Evolutionary conservation across 2,888 invertebrate genomes (phyloP).

Genomic region (Euspilapteryx auroguttella): DNA sequence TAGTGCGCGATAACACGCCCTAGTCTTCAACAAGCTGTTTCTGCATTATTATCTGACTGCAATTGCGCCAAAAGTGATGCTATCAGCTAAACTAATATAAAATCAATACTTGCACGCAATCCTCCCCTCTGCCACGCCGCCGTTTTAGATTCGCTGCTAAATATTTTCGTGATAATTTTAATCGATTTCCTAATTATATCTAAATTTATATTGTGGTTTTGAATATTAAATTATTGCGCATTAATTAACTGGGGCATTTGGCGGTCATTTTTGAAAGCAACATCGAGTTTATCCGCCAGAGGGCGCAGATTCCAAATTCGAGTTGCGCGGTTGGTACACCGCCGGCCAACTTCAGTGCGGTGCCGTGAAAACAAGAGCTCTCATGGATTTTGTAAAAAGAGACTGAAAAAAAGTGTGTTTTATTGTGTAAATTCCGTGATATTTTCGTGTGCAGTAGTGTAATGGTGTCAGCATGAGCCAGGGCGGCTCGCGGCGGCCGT

Average conservation of each 20-base stretch:
- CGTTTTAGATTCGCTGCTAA: no score
- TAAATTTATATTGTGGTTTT: no score
- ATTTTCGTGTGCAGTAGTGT: constrained; percentile 28
- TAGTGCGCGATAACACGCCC: constrained; percentile 48
- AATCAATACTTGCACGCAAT: constrained; percentile 29
- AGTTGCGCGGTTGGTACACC: constrained; percentile 12
- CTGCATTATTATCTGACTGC: no score
- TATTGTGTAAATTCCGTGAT: no score
- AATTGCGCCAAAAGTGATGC: constrained; percentile 13
- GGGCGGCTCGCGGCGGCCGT: constrained; percentile 47
- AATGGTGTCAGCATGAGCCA: constrained; percentile 37
- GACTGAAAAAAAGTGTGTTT: no score
- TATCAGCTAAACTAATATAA: constrained; percentile 22
- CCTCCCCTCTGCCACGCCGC: background rate
- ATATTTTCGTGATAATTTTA: no score
- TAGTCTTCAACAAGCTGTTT: no score
- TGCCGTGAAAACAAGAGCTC: no score
- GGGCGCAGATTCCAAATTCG: constrained; percentile 12
- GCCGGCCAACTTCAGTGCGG: constrained; percentile 14
- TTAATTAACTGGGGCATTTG: no score
- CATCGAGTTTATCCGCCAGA: constrained; percentile 16
- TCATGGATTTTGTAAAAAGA: no score
- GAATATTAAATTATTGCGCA: no score
- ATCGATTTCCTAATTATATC: no score
- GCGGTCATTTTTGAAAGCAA: constrained; percentile 37